Evolutionary conservation across 2,888 invertebrate genomes (phyloP).

Genomic region (Andrena trimmerana): DNA sequence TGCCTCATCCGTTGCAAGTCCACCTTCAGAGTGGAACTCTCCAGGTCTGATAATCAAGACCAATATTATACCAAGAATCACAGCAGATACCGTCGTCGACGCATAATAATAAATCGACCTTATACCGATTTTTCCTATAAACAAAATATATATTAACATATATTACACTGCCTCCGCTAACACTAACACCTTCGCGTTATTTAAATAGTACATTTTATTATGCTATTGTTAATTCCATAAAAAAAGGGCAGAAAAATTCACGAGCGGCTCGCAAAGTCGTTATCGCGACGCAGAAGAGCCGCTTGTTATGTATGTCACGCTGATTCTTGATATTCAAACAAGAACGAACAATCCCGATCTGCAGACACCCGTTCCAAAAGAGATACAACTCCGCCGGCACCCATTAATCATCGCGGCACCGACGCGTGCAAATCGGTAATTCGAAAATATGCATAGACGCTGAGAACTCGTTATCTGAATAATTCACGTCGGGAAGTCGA

Average conservation of each 20-base stretch:
- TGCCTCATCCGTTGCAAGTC: conserved; percentile 58
- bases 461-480: not conserved
- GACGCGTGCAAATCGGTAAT: not conserved
- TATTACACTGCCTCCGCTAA: not conserved
- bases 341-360: not conserved
- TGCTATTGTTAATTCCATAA: not conserved
- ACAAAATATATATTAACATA: conserved; percentile 1
- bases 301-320: not conserved
- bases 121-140: conserved; percentile 87
- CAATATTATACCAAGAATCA: conserved; percentile 90
- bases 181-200: not conserved
- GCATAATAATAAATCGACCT: conserved; percentile 90
- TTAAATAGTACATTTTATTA: not conserved
- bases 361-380: not conserved
- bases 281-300: not conserved
- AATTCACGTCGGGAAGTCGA: conserved; percentile 1
- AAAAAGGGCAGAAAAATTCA: conserved; percentile 23
- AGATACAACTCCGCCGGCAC: not conserved
- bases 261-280: not conserved
- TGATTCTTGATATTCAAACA: not conserved
- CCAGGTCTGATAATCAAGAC: conserved; percentile 89
- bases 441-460: conserved; percentile 1
- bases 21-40: conserved; percentile 72
- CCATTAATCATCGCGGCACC: not conserved
- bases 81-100: conserved; percentile 89